These are phyloP conservation scores for Thymelicus lineola DNA, from an alignment of 2,888 invertebrate genomes.

Conservation along the genomic window DNA sequence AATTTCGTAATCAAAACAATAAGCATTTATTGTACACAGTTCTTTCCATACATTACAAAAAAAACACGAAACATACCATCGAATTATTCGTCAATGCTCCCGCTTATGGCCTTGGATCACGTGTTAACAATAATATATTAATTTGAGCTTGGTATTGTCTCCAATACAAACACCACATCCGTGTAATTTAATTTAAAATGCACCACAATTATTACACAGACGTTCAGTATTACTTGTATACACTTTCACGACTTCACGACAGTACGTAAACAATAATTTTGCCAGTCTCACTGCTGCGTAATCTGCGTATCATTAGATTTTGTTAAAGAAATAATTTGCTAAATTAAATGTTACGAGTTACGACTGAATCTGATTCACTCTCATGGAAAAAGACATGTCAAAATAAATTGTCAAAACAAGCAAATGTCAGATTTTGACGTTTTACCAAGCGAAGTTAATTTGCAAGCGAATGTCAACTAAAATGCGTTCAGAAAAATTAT, in stretches of 20 bases:
- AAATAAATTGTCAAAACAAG: constrained; percentile 3
- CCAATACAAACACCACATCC: constrained; percentile 25
- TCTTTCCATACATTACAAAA: background rate
- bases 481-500: constrained; percentile 36
- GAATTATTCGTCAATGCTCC: constrained; percentile 49
- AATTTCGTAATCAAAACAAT: constrained; percentile 63
- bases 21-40: constrained; percentile 27
- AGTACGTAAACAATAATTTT: constrained; percentile 40
- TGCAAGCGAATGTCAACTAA: constrained; percentile 28
- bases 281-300: constrained; percentile 47
- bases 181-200: constrained; percentile 12
- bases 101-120: constrained; percentile 64
- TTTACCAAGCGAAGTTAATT: background rate
- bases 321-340: constrained; percentile 46
- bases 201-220: constrained; percentile 13
- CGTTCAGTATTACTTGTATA: constrained; percentile 19
- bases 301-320: constrained; percentile 50
- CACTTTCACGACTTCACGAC: constrained; percentile 27
- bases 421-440: background rate
- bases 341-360: constrained; percentile 60
- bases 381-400: constrained; percentile 42
- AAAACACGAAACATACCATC: constrained; percentile 23
- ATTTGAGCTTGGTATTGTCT: constrained; percentile 44
- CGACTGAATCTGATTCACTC: constrained; percentile 73
- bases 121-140: constrained; percentile 66